Evolutionary conservation across 2,888 invertebrate species (phyloP), one percentile per base, ranked within the genome.

Genomic region (Clanis bilineata): DNA sequence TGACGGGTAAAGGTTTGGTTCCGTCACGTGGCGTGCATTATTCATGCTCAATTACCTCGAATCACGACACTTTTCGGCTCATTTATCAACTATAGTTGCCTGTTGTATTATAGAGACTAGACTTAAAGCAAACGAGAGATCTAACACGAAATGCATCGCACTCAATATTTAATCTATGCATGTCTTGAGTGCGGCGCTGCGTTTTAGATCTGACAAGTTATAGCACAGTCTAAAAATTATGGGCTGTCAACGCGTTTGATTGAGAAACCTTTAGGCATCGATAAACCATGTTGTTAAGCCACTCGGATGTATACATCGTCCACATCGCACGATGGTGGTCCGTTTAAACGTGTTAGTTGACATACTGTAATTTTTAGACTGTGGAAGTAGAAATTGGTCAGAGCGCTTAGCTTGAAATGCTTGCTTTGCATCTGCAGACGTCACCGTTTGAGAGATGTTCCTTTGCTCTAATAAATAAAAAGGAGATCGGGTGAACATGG

Each of bases 11-110:
- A 85, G 84, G 84, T 85, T 77, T 57, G 72, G 76, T 74, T 73
- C 76, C 79, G 76, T n/a, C 72, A 74, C 81, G 74, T 70, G 68
- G 68, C 64, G 66, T 86, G 85, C 82, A 87, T 88, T 80, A 86
- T 86, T 83, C 85, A 86, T 84, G 73, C 75, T 68, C 75, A 73
- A 76, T 75, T 80, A 82, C 79, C 85, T 83, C 83, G 80, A 77
- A 77, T 73, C 81, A 78, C 74, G 69, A 65, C 66, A 72, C 71
- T 80, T 76, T 77, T 75, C 18, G 4, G 15, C 73, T 81, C 74
- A 70, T 57, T 64, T 10, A 32, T 32, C 6, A 7, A 36, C 1
- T 12, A 12, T 36, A 32, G 32, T 12, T 36, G 1, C 2, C 36
- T 36, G 2, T 7, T 2, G 12, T 36, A 32, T 12, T 36, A 36